phyloP scores from a whole-genome alignment of 2,888 invertebrate genomes.

The Tiliacea citrago region DNA sequence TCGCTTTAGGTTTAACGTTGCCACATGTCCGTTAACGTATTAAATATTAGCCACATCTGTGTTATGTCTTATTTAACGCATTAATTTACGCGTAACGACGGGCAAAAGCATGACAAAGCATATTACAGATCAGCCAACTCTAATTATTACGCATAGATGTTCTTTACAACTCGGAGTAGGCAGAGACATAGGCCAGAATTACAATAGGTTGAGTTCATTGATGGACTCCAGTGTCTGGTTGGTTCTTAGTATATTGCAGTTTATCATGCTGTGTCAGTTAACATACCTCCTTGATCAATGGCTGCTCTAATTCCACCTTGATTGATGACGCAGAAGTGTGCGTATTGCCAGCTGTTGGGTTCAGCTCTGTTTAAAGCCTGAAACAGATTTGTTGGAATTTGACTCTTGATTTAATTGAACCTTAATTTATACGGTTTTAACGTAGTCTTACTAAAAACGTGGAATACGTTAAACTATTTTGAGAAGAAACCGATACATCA shows the following conservation, averaged over 20 bases:
- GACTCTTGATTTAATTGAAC: not conserved
- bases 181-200: not conserved
- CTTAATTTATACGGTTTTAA: not conserved
- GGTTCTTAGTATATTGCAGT: not conserved
- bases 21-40: not conserved
- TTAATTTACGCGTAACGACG: not conserved
- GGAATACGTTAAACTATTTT: not conserved
- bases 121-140: too few relatives aligned
- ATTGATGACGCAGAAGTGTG: constrained; percentile 92
- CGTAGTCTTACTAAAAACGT: not conserved
- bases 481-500: not conserved
- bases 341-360: constrained; percentile 91
- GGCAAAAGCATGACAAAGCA: not conserved
- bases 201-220: not conserved
- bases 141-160: not conserved
- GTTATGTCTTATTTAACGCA: not conserved
- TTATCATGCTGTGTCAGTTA: not conserved
- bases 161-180: not conserved
- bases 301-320: constrained; percentile 93
- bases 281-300: constrained; percentile 91
- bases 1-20: not conserved
- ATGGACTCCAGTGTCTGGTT: not conserved
- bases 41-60: not conserved
- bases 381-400: constrained; percentile 26
- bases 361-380: constrained; percentile 88